phyloP scores from a whole-genome alignment of 2,113 vertebrate genomes.

The Actenoides hombroni region DNA sequence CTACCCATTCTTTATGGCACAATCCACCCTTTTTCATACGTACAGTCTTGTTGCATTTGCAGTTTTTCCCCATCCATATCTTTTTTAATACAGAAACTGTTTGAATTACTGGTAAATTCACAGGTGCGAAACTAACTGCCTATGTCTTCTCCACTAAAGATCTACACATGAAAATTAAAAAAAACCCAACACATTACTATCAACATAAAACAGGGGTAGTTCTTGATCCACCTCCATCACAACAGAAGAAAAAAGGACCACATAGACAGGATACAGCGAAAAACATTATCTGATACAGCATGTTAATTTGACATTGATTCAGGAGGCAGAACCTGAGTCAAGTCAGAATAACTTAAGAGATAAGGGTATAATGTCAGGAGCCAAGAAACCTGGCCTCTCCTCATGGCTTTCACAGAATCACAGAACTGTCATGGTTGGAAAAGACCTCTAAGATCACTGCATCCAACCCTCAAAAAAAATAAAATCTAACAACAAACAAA shows the following conservation, averaged over 20 bases:
- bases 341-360: not conserved
- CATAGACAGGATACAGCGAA: not conserved
- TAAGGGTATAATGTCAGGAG: not conserved
- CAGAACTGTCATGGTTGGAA: too few species aligned
- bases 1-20: not conserved
- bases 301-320: not conserved
- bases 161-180: not conserved
- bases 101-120: not conserved
- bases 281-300: not conserved
- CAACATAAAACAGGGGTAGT: not conserved
- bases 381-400: not conserved
- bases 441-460: too few species aligned
- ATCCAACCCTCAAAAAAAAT: too few species aligned
- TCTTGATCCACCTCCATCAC: not conserved
- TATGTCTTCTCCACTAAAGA: not conserved
- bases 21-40: not conserved
- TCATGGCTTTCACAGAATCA: not conserved
- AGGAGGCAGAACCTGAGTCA: not conserved
- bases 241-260: not conserved
- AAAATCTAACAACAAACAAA: too few species aligned
- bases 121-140: not conserved
- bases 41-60: not conserved
- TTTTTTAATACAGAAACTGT: constrained; percentile 7
- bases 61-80: not conserved
- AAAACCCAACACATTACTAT: not conserved